Evolutionary conservation across 1,140 invertebrate genomes (phyloP).

Genomic region (Papilio xuthus): DNA sequence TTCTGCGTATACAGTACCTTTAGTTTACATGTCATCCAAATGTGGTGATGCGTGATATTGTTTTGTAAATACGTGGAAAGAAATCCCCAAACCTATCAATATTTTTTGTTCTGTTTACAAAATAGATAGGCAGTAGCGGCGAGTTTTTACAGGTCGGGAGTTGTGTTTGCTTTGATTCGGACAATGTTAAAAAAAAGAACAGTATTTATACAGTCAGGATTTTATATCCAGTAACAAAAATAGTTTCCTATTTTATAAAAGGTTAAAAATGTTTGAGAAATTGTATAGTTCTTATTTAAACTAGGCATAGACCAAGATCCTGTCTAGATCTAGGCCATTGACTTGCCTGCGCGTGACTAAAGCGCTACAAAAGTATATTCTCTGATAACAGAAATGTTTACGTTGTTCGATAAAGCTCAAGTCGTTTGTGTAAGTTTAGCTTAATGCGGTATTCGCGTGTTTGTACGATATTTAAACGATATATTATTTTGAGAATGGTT

Average conservation of each 20-base stretch:
- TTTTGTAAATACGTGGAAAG: background rate
- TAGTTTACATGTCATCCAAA: slow-evolving; percentile 1
- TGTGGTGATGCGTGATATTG: background rate
- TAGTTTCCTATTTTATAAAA: background rate
- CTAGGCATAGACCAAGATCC: background rate
- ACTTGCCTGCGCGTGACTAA: background rate
- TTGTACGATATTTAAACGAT: background rate
- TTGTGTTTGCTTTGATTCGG: background rate
- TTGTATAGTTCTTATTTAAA: background rate
- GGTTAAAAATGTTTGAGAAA: background rate
- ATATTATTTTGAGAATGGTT: background rate
- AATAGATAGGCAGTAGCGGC: background rate
- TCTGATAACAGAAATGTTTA: background rate
- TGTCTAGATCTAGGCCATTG: background rate
- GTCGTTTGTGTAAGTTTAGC: background rate
- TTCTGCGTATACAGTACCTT: background rate
- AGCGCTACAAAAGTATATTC: background rate
- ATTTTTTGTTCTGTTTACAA: background rate
- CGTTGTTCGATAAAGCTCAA: background rate
- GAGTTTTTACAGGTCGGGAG: background rate
- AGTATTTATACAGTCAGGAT: background rate
- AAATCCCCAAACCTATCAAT: background rate
- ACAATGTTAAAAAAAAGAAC: background rate
- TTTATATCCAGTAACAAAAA: background rate
- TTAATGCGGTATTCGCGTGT: slow-evolving; percentile 16